These are phyloP conservation scores for Bufo gargarizans DNA, from an alignment of 2,113 vertebrate genomes.

Conservation along the genomic window DNA sequence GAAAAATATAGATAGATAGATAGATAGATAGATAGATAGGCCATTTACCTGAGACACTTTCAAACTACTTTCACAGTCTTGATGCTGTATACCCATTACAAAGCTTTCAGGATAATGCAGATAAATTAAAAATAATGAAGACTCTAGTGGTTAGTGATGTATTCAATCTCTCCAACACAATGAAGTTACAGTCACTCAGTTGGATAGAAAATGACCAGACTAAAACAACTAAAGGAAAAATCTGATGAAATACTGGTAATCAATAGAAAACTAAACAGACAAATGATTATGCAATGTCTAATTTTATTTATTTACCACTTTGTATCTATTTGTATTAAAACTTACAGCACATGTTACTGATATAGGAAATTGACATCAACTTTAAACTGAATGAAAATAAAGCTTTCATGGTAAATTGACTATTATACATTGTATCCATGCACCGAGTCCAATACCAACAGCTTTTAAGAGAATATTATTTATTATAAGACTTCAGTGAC, in stretches of 20 bases:
- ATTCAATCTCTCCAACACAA: conserved; percentile 13
- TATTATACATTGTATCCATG: neutral
- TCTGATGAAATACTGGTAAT: conserved; percentile 30
- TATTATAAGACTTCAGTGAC: neutral
- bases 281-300: conserved; percentile 35
- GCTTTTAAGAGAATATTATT: neutral
- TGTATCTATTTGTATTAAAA: conserved; percentile 24
- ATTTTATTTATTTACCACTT: conserved; percentile 22
- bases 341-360: conserved; percentile 27
- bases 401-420: neutral
- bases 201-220: conserved; percentile 35
- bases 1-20: neutral
- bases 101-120: conserved; percentile 16
- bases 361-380: conserved; percentile 28
- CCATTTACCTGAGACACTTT: neutral
- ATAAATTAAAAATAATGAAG: conserved; percentile 46
- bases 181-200: conserved; percentile 39
- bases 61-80: neutral
- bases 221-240: conserved; percentile 19
- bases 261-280: conserved; percentile 44
- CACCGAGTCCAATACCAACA: neutral
- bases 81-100: conserved; percentile 12
- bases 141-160: conserved; percentile 35
- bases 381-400: conserved; percentile 31
- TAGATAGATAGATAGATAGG: neutral